These are phyloP conservation scores for Leptopilina syphax DNA, from an alignment of 2,888 invertebrate species.

Conservation along the genomic window DNA sequence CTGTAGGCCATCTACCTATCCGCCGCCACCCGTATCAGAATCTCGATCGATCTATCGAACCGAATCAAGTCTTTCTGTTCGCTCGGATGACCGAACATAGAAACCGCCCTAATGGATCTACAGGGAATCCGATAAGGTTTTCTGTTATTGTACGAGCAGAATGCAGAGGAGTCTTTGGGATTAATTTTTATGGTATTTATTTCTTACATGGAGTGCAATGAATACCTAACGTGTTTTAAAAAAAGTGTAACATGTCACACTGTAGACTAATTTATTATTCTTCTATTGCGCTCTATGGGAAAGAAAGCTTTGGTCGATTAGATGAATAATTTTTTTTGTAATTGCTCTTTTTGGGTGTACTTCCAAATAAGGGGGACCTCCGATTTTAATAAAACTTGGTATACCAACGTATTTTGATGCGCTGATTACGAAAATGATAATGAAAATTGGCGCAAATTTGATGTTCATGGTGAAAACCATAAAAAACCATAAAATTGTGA, in stretches of 20 bases:
- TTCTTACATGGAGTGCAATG: constrained; percentile 37
- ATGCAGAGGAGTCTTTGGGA: constrained; percentile 18
- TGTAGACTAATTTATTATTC: constrained; percentile 11
- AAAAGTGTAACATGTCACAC: constrained; percentile 22
- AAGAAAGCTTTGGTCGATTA: too few relatives aligned
- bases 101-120: constrained; percentile 40
- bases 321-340: too few relatives aligned
- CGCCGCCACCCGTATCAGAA: constrained; percentile 38
- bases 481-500: too few relatives aligned
- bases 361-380: too few relatives aligned
- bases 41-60: constrained; percentile 40
- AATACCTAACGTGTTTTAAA: constrained; percentile 4
- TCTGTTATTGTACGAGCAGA: constrained; percentile 30
- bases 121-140: constrained; percentile 41
- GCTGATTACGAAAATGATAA: too few relatives aligned
- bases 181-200: constrained; percentile 35
- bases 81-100: constrained; percentile 40
- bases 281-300: neutral
- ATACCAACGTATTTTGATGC: too few relatives aligned
- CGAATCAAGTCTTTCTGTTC: constrained; percentile 37
- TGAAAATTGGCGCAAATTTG: too few relatives aligned
- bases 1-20: constrained; percentile 34
- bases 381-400: too few relatives aligned
- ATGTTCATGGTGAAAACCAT: too few relatives aligned
- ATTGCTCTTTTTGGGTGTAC: too few relatives aligned